Percentiles rank a stretch among this genome's conserved stretches.
These are phyloP conservation scores for Stigmatopora argus DNA, from an alignment of 2,113 vertebrate genomes.

Conservation along the genomic window DNA sequence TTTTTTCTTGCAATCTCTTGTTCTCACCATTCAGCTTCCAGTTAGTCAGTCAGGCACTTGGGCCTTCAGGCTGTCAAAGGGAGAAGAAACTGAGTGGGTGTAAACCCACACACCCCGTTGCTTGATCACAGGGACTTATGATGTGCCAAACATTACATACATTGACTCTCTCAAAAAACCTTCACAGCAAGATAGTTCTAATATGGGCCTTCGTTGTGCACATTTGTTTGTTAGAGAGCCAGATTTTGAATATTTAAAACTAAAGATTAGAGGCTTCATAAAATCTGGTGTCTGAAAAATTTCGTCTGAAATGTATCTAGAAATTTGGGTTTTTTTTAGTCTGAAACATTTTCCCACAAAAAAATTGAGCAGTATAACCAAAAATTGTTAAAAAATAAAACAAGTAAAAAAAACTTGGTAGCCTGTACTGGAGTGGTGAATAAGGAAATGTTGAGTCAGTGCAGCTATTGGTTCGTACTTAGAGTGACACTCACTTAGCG, in stretches of 20 bases:
- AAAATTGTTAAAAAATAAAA: constrained; percentile 24
- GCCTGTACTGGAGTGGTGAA: too few relatives aligned
- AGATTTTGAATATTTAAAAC: too few relatives aligned
- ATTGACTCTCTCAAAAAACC: constrained; percentile 56
- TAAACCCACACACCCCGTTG: constrained; percentile 58
- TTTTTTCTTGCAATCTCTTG: constrained; percentile 27
- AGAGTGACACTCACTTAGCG: not conserved
- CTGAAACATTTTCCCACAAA: too few relatives aligned
- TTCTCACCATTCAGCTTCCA: constrained; percentile 43
- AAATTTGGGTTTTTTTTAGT: too few relatives aligned
- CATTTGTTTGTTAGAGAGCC: constrained; percentile 6
- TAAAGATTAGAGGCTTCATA: too few relatives aligned
- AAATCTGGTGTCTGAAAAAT: constrained; percentile 13
- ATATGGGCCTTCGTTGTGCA: constrained; percentile 36
- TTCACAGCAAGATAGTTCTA: constrained; percentile 40
- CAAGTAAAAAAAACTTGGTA: constrained; percentile 37
- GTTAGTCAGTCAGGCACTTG: constrained; percentile 48
- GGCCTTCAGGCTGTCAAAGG: constrained; percentile 62
- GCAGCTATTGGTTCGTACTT: not conserved
- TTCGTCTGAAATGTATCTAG: too few relatives aligned
- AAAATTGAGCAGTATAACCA: not conserved
- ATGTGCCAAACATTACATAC: constrained; percentile 58
- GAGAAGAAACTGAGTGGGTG: constrained; percentile 67
- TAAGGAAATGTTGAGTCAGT: too few relatives aligned
- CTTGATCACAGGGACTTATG: constrained; percentile 66